phyloP scores from a whole-genome alignment of 2,888 invertebrate species.

The Calameuta pallipes region DNA sequence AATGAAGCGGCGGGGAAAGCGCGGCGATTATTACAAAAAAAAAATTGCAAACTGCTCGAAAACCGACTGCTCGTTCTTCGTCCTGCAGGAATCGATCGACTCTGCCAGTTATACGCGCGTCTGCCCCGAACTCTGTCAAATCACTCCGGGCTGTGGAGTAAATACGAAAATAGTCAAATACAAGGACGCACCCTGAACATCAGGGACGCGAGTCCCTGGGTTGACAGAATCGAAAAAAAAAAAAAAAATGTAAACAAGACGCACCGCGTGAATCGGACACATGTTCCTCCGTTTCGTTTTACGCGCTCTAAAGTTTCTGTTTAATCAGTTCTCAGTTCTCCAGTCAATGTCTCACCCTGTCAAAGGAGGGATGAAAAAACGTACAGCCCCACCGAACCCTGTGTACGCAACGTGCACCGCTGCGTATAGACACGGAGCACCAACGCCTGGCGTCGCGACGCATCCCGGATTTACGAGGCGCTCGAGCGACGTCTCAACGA shows the following conservation, averaged over 20 bases:
- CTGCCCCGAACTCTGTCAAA: not conserved
- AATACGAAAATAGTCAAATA: not conserved
- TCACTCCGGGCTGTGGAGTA: not conserved
- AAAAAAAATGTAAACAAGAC: not conserved
- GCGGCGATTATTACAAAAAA: not conserved
- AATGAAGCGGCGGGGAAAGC: not conserved
- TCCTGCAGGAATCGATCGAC: not conserved
- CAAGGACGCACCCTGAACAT: not conserved
- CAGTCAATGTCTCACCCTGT: not conserved
- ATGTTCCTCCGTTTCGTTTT: slow-evolving; percentile 8
- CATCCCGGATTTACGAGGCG: not conserved
- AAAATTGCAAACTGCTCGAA: not conserved
- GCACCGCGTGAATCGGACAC: slow-evolving; percentile 22
- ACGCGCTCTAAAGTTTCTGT: not conserved
- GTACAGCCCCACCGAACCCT: not conserved
- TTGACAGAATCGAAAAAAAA: not conserved
- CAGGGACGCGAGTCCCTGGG: not conserved
- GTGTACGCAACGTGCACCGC: not conserved
- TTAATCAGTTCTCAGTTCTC: not conserved
- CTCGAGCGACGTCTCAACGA: not conserved
- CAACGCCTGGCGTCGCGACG: not conserved
- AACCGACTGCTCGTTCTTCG: not conserved
- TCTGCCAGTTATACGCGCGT: not conserved
- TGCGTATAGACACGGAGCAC: not conserved
- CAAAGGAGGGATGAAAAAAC: not conserved